Evolutionary conservation across 1,140 invertebrate genomes (phyloP).

Genomic region (Geopemphigus sp.): DNA sequence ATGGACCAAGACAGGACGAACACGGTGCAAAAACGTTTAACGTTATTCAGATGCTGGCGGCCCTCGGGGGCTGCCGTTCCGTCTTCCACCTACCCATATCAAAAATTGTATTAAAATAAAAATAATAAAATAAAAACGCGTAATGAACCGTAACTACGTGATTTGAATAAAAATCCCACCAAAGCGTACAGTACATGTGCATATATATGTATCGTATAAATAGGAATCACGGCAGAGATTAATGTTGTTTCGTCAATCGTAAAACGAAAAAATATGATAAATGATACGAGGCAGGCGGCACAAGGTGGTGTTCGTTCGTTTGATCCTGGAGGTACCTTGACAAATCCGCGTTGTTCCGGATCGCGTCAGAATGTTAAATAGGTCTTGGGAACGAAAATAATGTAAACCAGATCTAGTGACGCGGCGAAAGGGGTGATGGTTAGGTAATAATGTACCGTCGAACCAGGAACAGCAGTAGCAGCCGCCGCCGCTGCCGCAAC

Average conservation of each 20-base stretch:
- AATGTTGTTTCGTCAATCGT: slow-evolving; percentile 43
- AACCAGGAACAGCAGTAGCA: no score
- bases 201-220: no score
- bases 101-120: slow-evolving; percentile 12
- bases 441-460: no score
- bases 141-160: slow-evolving; percentile 46
- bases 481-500: no score
- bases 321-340: slow-evolving; percentile 38
- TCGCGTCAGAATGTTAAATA: slow-evolving; percentile 41
- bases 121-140: slow-evolving; percentile 19
- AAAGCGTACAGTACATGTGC: no score
- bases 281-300: slow-evolving; percentile 1
- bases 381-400: slow-evolving; percentile 41
- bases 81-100: no score
- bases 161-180: slow-evolving; percentile 38
- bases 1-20: background rate
- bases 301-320: slow-evolving; percentile 38
- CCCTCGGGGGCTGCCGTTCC: background rate
- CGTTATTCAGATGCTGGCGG: background rate
- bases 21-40: background rate
- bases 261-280: slow-evolving; percentile 47
- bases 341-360: slow-evolving; percentile 42
- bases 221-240: slow-evolving; percentile 40
- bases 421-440: background rate
- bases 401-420: slow-evolving; percentile 24